Percentiles rank a stretch among this genome's conserved stretches.
phyloP scores from a whole-genome alignment of 2,113 vertebrate species.

The Elgaria multicarinata region DNA sequence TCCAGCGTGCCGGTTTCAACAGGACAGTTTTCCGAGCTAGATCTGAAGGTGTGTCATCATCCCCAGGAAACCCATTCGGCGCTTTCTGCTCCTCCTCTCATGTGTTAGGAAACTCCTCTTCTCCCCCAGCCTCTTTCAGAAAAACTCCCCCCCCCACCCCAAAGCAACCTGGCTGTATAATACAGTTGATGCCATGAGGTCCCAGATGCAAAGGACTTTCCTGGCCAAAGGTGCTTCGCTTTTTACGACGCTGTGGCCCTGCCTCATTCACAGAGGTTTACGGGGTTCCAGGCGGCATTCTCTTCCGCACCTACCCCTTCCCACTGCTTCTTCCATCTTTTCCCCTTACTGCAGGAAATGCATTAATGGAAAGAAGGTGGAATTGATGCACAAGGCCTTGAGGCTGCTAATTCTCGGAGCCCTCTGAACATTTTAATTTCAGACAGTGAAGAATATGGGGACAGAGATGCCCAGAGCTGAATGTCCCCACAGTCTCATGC shows the following conservation, averaged over 20 bases:
- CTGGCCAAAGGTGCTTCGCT: too few relatives aligned
- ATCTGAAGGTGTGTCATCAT: constrained; percentile 53
- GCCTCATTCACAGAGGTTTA: too few relatives aligned
- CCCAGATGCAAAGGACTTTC: not conserved
- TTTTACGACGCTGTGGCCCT: too few relatives aligned
- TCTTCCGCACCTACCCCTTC: too few relatives aligned
- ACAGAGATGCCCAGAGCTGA: not conserved
- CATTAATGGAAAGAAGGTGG: too few relatives aligned
- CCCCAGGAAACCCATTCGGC: not conserved
- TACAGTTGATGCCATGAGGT: not conserved
- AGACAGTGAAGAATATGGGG: not conserved
- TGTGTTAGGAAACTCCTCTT: not conserved
- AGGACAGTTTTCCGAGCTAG: not conserved
- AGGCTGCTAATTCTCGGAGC: too few relatives aligned
- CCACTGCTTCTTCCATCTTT: too few relatives aligned
- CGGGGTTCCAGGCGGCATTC: too few relatives aligned
- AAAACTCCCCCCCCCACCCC: not conserved
- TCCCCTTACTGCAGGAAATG: too few relatives aligned
- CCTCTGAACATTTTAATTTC: not conserved
- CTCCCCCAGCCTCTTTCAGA: not conserved
- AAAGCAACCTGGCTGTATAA: not conserved
- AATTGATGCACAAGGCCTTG: too few relatives aligned
- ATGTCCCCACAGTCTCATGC: not conserved
- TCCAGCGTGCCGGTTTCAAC: not conserved
- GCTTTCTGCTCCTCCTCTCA: not conserved